Evolutionary conservation across 2,113 vertebrate species (phyloP).

Genomic region (Lamprotornis superbus): DNA sequence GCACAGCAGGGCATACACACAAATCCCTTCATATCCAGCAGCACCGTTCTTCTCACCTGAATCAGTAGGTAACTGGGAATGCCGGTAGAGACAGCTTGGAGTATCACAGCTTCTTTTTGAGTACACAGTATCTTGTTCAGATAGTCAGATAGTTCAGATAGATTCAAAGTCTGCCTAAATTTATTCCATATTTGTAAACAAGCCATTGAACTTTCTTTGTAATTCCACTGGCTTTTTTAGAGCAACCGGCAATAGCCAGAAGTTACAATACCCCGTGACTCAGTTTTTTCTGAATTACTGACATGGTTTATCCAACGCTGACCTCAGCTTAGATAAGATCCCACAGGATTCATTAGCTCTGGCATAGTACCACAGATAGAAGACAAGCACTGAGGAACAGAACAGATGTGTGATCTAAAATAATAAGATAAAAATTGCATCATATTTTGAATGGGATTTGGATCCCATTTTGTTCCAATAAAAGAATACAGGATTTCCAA

Average conservation of each 20-base stretch:
- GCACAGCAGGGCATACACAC: background rate
- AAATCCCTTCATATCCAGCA: background rate
- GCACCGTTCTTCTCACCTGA: background rate
- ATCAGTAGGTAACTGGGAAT: background rate
- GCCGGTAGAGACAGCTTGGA: background rate
- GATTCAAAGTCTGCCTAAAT: background rate
- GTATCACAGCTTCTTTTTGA: background rate
- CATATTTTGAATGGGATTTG: background rate
- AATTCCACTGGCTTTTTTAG: background rate
- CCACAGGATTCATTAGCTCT: background rate
- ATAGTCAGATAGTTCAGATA: background rate
- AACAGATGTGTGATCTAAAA: background rate
- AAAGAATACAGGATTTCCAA: background rate
- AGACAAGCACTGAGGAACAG: background rate
- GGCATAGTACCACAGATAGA: background rate
- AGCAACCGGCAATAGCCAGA: rapidly evolving
- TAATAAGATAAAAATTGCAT: background rate
- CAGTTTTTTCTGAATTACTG: background rate
- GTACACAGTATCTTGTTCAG: background rate
- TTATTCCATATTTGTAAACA: background rate
- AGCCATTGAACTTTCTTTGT: background rate
- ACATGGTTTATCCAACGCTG: background rate
- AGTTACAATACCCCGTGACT: background rate
- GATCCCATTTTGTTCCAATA: background rate
- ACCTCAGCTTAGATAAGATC: background rate